These are phyloP conservation scores for Molossus molossus DNA, from an alignment of 2,797 vertebrate species.

Conservation along the genomic window DNA sequence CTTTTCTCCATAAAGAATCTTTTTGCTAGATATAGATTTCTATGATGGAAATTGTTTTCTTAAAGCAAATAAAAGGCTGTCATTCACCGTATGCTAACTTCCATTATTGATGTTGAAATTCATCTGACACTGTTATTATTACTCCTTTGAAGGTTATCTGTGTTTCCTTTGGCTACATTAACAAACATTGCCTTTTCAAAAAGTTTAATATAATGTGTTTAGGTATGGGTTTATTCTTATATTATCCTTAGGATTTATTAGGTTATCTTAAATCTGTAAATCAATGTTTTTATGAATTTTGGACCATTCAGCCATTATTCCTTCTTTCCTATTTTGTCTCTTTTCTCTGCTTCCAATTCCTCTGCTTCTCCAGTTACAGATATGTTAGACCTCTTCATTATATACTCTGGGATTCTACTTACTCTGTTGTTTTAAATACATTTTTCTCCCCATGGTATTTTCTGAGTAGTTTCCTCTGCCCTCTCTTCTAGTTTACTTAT, in stretches of 20 bases:
- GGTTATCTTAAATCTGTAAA: background rate
- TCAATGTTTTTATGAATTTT: conserved; percentile 36
- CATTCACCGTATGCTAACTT: background rate
- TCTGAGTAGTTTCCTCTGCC: conserved; percentile 33
- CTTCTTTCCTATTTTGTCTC: conserved; percentile 28
- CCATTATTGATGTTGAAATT: background rate
- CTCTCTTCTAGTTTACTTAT: conserved; percentile 25
- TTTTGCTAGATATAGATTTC: background rate
- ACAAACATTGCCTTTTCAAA: conserved; percentile 26
- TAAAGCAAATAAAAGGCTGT: background rate
- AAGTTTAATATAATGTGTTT: background rate
- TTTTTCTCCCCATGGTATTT: background rate
- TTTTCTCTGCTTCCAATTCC: background rate
- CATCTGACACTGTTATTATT: background rate
- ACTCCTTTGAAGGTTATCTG: background rate
- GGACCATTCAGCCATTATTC: background rate
- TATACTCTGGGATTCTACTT: background rate
- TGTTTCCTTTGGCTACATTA: background rate
- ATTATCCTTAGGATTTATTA: background rate
- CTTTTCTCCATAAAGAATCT: conserved; percentile 2
- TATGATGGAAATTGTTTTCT: conserved; percentile 3
- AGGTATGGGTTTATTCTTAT: background rate
- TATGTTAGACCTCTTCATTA: background rate
- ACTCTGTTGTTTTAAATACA: background rate
- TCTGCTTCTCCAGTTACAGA: background rate